These are phyloP conservation scores for Pycnomerus fuliginosus DNA, from an alignment of 2,888 invertebrate species.

Conservation along the genomic window DNA sequence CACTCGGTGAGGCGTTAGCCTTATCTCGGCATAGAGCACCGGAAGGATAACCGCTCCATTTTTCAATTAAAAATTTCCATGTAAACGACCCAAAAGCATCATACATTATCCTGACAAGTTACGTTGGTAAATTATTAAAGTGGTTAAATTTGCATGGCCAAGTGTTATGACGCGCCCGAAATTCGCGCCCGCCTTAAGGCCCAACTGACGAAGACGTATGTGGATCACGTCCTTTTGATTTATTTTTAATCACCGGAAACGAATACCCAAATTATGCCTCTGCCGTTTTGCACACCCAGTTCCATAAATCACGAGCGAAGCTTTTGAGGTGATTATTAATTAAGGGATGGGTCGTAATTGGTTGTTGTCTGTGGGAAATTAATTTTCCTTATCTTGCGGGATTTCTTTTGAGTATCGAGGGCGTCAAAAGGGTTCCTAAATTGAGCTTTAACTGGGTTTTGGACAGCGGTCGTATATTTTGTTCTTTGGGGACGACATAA, in stretches of 20 bases:
- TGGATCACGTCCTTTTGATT: conserved; percentile 13
- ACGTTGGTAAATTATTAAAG: conserved; percentile 10
- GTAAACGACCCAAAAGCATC: conserved; percentile 14
- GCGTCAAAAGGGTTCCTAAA: conserved; percentile 13
- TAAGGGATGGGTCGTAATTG: conserved; percentile 5
- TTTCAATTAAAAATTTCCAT: conserved; percentile 8
- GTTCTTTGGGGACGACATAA: no score
- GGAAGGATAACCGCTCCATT: conserved; percentile 3
- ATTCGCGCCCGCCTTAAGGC: conserved; percentile 14
- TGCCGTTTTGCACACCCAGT: conserved; percentile 6
- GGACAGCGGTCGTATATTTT: no score
- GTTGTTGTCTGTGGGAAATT: conserved; percentile 9
- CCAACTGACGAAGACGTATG: conserved; percentile 21
- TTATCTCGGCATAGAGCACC: conserved; percentile 6
- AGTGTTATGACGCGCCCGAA: conserved; percentile 19
- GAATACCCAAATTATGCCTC: conserved; percentile 16
- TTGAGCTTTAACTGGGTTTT: conserved; percentile 19
- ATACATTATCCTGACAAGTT: conserved; percentile 17
- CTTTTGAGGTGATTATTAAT: no score
- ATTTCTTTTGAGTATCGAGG: conserved; percentile 6
- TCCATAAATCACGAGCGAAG: conserved; percentile 17
- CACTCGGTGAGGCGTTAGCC: conserved; percentile 38
- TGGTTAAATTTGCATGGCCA: conserved; percentile 16
- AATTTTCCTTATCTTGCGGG: conserved; percentile 6
- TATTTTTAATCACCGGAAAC: conserved; percentile 24